These are phyloP conservation scores for Diachasma alloeum DNA, from an alignment of 1,140 invertebrate species.

Conservation along the genomic window DNA sequence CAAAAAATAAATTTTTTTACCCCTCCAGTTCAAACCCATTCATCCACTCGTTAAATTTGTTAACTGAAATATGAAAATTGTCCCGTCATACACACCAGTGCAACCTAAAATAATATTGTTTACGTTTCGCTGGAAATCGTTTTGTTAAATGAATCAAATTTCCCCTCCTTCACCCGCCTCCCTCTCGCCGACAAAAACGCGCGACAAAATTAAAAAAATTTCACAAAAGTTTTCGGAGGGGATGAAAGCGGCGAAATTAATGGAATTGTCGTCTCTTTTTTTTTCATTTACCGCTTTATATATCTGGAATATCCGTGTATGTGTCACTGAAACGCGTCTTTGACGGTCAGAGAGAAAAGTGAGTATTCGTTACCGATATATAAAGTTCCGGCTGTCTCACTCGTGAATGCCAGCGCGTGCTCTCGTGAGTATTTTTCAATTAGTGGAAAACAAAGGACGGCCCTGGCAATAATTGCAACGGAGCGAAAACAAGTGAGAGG, in stretches of 20 bases:
- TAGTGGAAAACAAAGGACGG: slow-evolving; percentile 47
- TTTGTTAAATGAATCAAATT: slow-evolving; percentile 20
- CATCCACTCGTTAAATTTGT: not conserved
- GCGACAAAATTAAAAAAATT: not conserved
- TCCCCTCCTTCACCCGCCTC: too few relatives aligned
- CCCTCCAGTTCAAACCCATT: not conserved
- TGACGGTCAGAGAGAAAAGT: slow-evolving; percentile 18
- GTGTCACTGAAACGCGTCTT: slow-evolving; percentile 21
- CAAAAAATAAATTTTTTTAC: not conserved
- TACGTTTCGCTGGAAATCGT: slow-evolving; percentile 10
- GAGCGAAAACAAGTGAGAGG: slow-evolving; percentile 46
- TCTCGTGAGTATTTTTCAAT: slow-evolving; percentile 49
- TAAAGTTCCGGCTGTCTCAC: slow-evolving; percentile 31
- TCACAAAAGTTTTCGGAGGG: not conserved
- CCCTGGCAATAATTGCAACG: slow-evolving; percentile 51
- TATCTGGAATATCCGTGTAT: not conserved
- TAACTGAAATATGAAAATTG: slow-evolving; percentile 19
- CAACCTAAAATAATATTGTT: slow-evolving; percentile 12
- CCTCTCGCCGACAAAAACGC: not conserved
- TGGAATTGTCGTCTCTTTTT: not conserved
- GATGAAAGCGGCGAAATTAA: not conserved
- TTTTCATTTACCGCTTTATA: not conserved
- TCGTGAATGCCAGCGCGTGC: slow-evolving; percentile 11
- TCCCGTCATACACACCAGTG: slow-evolving; percentile 7
- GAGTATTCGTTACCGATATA: slow-evolving; percentile 8